Conservation (phyloP, 2,113 vertebrate genomes). For the Callaeas wilsoni region DNA sequence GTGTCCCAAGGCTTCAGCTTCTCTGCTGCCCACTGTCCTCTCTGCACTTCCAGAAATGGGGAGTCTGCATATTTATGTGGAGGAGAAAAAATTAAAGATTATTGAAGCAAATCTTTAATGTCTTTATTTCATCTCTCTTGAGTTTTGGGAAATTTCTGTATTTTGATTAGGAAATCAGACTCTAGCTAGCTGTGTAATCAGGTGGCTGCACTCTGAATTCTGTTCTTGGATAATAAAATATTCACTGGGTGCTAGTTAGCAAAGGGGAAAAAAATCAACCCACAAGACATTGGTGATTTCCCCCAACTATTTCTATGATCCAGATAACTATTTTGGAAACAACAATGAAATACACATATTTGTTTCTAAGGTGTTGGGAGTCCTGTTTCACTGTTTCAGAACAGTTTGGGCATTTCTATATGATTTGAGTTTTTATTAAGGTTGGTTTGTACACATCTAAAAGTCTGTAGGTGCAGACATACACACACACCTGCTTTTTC, state of each 20-base stretch:
- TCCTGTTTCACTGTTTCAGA: neutral
- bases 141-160: neutral
- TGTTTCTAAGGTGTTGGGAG: neutral
- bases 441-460: neutral
- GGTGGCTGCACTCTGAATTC: neutral
- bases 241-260: neutral
- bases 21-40: neutral
- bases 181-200: neutral
- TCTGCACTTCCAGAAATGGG: neutral
- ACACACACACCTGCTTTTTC: neutral
- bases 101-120: neutral
- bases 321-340: neutral
- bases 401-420: neutral
- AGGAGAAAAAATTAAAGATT: neutral
- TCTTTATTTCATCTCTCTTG: neutral
- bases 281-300: neutral
- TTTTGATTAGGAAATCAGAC: neutral
- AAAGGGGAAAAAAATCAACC: neutral
- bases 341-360: neutral
- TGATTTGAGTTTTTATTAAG: neutral
- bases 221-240: neutral
- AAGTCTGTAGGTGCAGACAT: neutral
- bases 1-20: slow-evolving; percentile 7
- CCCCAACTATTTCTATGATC: neutral
- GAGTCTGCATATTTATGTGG: neutral